Percentiles rank a stretch among this genome's conserved stretches.
These are phyloP conservation scores for Enteromius thamalakanensis DNA, from an alignment of 2,797 vertebrate genomes.

Conservation along the genomic window DNA sequence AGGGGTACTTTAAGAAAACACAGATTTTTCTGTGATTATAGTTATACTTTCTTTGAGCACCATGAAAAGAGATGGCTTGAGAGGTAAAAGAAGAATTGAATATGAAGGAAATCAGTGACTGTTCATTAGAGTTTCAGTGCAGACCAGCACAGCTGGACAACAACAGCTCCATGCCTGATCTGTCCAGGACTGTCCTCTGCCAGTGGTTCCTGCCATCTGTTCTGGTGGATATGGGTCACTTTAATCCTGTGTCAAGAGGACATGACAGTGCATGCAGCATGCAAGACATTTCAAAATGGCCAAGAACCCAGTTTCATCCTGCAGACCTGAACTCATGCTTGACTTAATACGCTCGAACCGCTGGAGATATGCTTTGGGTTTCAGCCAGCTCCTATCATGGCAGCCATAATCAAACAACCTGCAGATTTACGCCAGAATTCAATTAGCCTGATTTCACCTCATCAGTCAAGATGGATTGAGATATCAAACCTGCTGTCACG, in stretches of 20 bases:
- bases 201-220: constrained; percentile 41
- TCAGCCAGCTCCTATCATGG: background rate
- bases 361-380: constrained; percentile 4
- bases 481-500: constrained; percentile 29
- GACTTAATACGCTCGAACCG: background rate
- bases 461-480: constrained; percentile 50
- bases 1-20: background rate
- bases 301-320: background rate
- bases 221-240: constrained; percentile 20
- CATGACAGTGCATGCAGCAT: background rate
- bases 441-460: constrained; percentile 54
- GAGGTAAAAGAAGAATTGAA: background rate
- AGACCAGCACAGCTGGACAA: constrained; percentile 30
- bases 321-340: background rate
- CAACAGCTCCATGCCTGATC: constrained; percentile 14
- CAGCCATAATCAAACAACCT: constrained; percentile 3
- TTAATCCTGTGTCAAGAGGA: constrained; percentile 36
- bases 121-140: background rate
- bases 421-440: constrained; percentile 51
- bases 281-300: background rate
- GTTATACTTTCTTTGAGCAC: background rate
- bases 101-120: background rate
- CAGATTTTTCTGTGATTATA: background rate
- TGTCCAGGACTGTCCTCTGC: constrained; percentile 23
- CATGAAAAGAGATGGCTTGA: background rate